Evolutionary conservation across 2,113 vertebrate species (phyloP).

Genomic region (Poecilia latipinna): DNA sequence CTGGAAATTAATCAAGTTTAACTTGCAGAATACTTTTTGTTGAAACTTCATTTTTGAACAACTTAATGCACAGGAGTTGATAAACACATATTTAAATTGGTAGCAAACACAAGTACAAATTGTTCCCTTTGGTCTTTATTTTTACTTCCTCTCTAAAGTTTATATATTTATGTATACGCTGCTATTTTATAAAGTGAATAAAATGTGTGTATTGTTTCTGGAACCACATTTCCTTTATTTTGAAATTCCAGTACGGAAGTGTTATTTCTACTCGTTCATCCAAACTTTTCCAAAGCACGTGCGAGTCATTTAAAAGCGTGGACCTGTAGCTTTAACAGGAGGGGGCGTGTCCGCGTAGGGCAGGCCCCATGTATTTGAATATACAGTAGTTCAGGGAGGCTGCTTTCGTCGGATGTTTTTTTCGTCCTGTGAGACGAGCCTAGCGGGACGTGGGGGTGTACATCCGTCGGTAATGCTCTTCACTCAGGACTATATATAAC

Average conservation of each 20-base stretch:
- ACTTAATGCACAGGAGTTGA: neutral
- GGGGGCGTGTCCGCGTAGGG: slow-evolving; percentile 60
- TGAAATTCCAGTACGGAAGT: neutral
- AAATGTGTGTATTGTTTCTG: too few relatives aligned
- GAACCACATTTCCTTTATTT: neutral
- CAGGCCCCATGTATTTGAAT: slow-evolving; percentile 59
- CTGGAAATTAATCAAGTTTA: neutral
- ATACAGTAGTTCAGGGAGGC: slow-evolving; percentile 43
- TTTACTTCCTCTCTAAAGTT: too few relatives aligned
- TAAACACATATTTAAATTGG: too few relatives aligned
- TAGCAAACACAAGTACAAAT: too few relatives aligned
- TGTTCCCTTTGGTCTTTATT: too few relatives aligned
- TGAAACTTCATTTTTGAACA: neutral
- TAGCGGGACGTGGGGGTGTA: slow-evolving; percentile 10
- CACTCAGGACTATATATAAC: neutral
- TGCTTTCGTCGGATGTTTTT: slow-evolving; percentile 62
- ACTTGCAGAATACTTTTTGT: neutral
- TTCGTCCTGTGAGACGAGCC: slow-evolving; percentile 18
- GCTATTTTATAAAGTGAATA: too few relatives aligned
- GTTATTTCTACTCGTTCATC: rapidly evolving
- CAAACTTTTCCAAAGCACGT: neutral
- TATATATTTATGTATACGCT: too few relatives aligned
- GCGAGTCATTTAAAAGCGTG: too few relatives aligned
- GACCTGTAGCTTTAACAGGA: slow-evolving; percentile 73
- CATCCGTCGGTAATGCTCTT: slow-evolving; percentile 1